Base-by-base conservation (phyloP, 2,113 vertebrate genomes). In the Fulmarus glacialis region DNA sequence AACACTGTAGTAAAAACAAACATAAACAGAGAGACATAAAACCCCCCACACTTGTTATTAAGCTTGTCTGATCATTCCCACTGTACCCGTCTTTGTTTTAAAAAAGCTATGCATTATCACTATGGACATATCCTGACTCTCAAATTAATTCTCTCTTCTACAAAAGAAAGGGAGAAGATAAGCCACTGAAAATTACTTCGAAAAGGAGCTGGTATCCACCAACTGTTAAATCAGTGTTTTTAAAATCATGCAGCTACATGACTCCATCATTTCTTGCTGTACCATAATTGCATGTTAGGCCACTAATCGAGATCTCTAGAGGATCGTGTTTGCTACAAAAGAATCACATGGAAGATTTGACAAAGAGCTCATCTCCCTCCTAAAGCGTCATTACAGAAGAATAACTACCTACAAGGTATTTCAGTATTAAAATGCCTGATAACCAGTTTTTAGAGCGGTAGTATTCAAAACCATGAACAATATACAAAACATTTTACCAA, bases 401-500 rank as follows among this genome's bases (percentile, higher is more conserved):
- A 90, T 79, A 97, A 79, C 82, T 40, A 87, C 72, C 90, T 90
- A 94, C 56, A 90, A 94, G 73, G 88, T 97, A 91, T 95, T 96
- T 96, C 87, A 82, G 78, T 91, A 93, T 53, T 96, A 93, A 94
- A 98, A 94, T 94, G 97, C 82, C 90, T 89, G 59, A 96, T 97
- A 97, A 98, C 97, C 97, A 97, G 78, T 87, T 98, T 94, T 98
- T 95, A 96, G 95, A 96, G 81, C 85, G 75, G 19, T 43, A 36
- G 77, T 87, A 92, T 93, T 98, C 89, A 92, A 96, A 97, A 92
- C 73, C 89, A 90, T 86, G 71, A 98, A 97, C 73, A 98, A 97
- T 96, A 96, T 92, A 95, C 89, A 93, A 98, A 98, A 96, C 77
- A 96, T 92, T 97, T 96, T 91, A 98, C 94, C 94, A 96, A 97